phyloP scores from a whole-genome alignment of 53 echinoderm and acorn worm species.

The Temnopleurus reevesii region DNA sequence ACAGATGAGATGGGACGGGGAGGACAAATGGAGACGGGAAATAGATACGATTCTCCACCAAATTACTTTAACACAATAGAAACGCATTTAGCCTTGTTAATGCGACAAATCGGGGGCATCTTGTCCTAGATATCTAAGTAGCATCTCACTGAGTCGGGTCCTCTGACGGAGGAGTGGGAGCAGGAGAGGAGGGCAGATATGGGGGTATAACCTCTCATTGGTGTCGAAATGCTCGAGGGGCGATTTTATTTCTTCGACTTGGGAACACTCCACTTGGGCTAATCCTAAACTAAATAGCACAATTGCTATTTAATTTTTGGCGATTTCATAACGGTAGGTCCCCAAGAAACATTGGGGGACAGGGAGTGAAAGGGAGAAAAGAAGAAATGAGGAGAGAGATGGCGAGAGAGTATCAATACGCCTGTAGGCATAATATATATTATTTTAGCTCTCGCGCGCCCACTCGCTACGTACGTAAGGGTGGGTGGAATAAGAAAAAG shows the following conservation, averaged over 20 bases:
- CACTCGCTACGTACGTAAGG: not conserved
- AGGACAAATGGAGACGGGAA: constrained; percentile 10
- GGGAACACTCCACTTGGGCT: constrained; percentile 33
- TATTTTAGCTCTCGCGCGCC: constrained; percentile 23
- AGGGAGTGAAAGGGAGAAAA: not conserved
- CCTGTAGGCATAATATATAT: constrained; percentile 53
- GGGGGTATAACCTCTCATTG: not conserved
- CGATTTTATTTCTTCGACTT: not conserved
- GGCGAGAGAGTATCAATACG: constrained; percentile 13
- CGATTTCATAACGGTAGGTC: constrained; percentile 55
- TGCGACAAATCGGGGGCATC: constrained; percentile 30
- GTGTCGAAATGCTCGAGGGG: constrained; percentile 23
- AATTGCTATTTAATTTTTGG: constrained; percentile 55
- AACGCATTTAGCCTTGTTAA: constrained; percentile 53
- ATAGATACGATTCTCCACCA: constrained; percentile 42
- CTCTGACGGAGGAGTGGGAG: not conserved
- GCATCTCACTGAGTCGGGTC: constrained; percentile 20
- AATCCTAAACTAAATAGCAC: constrained; percentile 56
- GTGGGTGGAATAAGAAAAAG: not conserved
- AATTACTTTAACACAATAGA: constrained; percentile 48
- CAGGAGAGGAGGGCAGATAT: not conserved
- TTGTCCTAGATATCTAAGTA: constrained; percentile 13
- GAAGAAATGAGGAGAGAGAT: not conserved
- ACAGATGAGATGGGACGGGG: not conserved
- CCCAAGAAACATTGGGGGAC: not conserved